A percentile compares a stretch with the other conserved stretches of the same genome.
Evolutionary conservation across 2,113 vertebrate genomes (phyloP).

Genomic region (Pteropus alecto): DNA sequence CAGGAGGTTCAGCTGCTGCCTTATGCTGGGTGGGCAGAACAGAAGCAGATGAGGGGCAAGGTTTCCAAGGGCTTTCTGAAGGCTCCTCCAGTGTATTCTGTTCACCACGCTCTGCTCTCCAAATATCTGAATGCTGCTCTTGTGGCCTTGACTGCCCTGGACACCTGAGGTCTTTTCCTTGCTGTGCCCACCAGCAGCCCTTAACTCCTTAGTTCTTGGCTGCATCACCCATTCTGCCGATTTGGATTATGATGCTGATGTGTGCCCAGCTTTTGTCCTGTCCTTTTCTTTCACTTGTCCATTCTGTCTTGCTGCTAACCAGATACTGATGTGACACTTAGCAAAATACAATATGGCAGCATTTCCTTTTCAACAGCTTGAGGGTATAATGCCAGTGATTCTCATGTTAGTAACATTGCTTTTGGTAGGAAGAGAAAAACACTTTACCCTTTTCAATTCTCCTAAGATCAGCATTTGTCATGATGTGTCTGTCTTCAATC

Average conservation of each 20-base stretch:
- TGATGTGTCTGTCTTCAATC: background rate
- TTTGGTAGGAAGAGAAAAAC: background rate
- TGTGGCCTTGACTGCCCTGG: no score
- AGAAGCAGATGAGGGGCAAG: no score
- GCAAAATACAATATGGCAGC: background rate
- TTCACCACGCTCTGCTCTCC: background rate
- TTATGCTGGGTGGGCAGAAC: no score
- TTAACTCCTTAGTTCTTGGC: background rate
- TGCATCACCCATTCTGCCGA: no score
- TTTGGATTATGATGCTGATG: no score
- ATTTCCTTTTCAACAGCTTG: background rate
- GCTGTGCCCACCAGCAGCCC: background rate
- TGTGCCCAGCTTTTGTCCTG: background rate
- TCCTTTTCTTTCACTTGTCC: background rate
- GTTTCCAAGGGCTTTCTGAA: no score
- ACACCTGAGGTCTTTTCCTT: background rate
- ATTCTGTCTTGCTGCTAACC: background rate
- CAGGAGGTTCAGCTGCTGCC: background rate
- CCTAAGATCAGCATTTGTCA: background rate
- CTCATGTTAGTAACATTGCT: background rate
- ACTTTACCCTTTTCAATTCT: background rate
- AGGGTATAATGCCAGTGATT: background rate
- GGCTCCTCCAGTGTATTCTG: rapidly evolving
- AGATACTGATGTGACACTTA: background rate
- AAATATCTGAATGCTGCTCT: no score